phyloP scores from a whole-genome alignment of 2,797 vertebrate species.

The Lutjanus campechanus region DNA sequence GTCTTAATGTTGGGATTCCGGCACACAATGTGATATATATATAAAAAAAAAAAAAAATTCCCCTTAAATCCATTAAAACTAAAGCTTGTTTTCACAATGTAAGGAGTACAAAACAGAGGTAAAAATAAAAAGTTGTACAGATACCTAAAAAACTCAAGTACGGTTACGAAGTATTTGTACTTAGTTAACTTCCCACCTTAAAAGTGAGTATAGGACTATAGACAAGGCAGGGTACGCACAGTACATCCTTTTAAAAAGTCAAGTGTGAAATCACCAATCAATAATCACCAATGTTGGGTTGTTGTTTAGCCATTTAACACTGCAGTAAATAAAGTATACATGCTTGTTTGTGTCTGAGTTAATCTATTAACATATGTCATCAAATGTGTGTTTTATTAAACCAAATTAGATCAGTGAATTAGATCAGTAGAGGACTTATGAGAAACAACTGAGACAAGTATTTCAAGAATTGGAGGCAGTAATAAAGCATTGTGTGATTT shows the following conservation, averaged over 20 bases:
- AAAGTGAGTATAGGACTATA: neutral
- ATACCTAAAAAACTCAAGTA: no score
- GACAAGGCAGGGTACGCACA: neutral
- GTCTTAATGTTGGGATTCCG: no score
- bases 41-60: no score
- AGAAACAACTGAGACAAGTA: conserved; percentile 28
- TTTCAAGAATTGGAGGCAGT: conserved; percentile 26
- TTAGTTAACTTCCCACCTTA: no score
- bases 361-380: conserved; percentile 12
- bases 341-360: neutral
- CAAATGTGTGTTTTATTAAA: conserved; percentile 35
- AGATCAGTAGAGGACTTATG: neutral
- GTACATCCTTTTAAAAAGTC: neutral
- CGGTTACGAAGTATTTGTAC: no score
- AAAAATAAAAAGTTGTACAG: no score
- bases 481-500: conserved; percentile 14
- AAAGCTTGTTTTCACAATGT: no score
- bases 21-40: no score
- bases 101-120: no score
- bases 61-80: no score
- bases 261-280: neutral
- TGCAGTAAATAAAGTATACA: neutral
- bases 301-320: neutral
- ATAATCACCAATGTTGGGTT: neutral
- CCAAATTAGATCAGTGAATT: conserved; percentile 31